Percentiles rank a stretch among this genome's conserved stretches.
These are phyloP conservation scores for Eriocheir sinensis DNA, from an alignment of 1,140 invertebrate genomes.

Conservation along the genomic window DNA sequence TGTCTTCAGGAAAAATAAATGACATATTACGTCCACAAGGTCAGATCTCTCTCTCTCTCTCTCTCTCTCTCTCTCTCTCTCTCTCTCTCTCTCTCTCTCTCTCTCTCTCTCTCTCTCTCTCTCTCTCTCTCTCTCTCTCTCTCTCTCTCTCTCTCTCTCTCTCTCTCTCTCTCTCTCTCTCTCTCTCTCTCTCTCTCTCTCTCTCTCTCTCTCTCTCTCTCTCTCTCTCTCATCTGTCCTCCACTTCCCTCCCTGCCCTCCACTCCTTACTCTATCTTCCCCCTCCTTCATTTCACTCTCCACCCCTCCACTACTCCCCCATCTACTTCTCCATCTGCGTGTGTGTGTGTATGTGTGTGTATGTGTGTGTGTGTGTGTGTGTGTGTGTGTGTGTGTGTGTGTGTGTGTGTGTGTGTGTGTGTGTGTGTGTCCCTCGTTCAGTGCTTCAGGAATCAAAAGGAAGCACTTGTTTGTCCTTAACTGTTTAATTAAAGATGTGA, in stretches of 20 bases:
- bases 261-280: not conserved
- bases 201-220: not conserved
- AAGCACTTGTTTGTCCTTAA: too few relatives aligned
- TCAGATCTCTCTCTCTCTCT: slow-evolving; percentile 2
- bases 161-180: not conserved
- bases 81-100: not conserved
- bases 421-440: too few relatives aligned
- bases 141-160: not conserved
- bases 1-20: too few relatives aligned
- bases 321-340: too few relatives aligned
- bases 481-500: too few relatives aligned
- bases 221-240: not conserved
- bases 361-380: not conserved
- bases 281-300: not conserved
- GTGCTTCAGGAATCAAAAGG: too few relatives aligned
- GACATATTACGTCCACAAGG: too few relatives aligned
- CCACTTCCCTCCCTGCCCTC: not conserved
- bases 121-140: too few relatives aligned
- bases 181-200: not conserved
- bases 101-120: too few relatives aligned
- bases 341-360: too few relatives aligned
- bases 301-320: too few relatives aligned
- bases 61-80: not conserved
- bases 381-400: not conserved
- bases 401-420: not conserved